Evolutionary conservation across 2,113 vertebrate species (phyloP).

Genomic region (Bolborhynchus lineola): DNA sequence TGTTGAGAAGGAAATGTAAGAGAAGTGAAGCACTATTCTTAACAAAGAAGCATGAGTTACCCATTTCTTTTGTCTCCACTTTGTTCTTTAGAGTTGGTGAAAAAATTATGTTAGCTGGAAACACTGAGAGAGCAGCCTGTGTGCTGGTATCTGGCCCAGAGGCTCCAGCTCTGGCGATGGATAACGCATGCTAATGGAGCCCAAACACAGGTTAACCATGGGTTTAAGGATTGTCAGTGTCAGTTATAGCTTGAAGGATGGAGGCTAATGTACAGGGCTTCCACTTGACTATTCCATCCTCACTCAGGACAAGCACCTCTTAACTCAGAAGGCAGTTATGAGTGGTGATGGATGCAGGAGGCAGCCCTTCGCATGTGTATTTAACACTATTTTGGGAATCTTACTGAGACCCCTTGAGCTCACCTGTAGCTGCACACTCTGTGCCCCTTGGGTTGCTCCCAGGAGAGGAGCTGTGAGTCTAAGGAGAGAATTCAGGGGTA

Average conservation of each 20-base stretch:
- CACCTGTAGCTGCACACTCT: not conserved
- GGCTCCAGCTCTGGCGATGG: not conserved
- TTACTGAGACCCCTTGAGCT: not conserved
- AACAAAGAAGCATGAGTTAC: not conserved
- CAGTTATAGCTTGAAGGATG: not conserved
- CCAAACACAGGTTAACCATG: fast-evolving
- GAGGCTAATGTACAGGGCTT: not conserved
- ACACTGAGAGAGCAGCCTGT: not conserved
- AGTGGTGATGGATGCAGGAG: fast-evolving
- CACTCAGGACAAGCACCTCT: fast-evolving
- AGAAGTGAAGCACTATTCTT: not conserved
- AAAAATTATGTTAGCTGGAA: not conserved
- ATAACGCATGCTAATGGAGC: fast-evolving
- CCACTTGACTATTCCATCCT: fast-evolving
- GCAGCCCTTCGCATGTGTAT: fast-evolving
- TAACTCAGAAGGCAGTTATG: fast-evolving
- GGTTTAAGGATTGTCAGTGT: not conserved
- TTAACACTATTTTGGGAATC: fast-evolving
- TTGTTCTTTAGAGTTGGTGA: not conserved
- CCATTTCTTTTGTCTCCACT: not conserved
- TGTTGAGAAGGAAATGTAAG: not conserved
- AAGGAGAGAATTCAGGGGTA: not conserved
- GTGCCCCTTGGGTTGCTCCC: fast-evolving
- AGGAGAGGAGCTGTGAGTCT: not conserved
- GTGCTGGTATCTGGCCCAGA: not conserved